Conservation (phyloP, 2,113 vertebrate species). For the Cyanocitta stelleri region DNA sequence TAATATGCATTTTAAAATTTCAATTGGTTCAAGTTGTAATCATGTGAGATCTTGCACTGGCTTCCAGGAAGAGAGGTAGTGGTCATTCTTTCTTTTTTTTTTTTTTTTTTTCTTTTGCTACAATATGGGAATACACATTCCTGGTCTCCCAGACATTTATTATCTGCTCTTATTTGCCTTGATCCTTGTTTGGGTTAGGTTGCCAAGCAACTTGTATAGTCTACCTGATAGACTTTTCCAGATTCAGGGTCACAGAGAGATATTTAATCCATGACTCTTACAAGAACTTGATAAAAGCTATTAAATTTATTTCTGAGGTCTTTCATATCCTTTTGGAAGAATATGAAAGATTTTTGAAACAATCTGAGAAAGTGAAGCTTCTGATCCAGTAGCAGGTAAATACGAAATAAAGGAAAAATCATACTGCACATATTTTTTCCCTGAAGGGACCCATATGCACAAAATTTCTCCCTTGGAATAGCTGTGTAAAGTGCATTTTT, state of each 20-base stretch:
- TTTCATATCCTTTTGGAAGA: not conserved
- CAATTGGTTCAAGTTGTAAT: not conserved
- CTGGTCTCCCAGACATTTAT: not conserved
- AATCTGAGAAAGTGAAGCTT: not conserved
- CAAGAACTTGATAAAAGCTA: not conserved
- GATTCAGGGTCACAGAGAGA: not conserved
- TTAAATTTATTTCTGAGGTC: not conserved
- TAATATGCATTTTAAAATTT: not conserved
- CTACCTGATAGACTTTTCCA: conserved; percentile 2
- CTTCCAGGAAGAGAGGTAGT: not conserved
- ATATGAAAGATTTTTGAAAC: not conserved
- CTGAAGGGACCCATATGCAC: conserved; percentile 28
- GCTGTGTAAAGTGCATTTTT: not conserved
- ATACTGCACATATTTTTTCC: conserved; percentile 30
- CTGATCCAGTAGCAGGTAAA: not conserved
- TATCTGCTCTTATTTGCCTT: not conserved
- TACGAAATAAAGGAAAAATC: not conserved
- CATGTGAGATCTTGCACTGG: not conserved
- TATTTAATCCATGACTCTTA: conserved; percentile 13
- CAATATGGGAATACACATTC: not conserved
- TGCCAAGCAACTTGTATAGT: conserved; percentile 13
- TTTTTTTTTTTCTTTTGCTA: not conserved
- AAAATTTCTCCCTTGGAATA: not conserved
- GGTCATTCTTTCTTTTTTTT: not conserved
- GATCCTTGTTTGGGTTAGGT: not conserved